Evolutionary conservation across 1,140 invertebrate genomes (phyloP).

Genomic region (Drosophila biarmipes): DNA sequence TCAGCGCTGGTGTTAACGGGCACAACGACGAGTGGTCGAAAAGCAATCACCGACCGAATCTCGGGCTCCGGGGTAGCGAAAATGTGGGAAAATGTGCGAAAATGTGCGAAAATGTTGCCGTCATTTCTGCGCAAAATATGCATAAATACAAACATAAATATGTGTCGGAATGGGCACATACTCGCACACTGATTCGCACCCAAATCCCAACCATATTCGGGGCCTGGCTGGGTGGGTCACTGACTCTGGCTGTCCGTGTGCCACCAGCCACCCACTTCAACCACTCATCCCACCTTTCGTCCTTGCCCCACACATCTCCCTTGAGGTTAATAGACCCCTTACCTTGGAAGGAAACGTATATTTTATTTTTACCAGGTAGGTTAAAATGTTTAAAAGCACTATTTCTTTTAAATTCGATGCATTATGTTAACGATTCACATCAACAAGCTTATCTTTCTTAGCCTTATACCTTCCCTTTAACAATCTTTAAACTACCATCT

Average conservation of each 20-base stretch:
- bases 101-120: conserved; percentile 56
- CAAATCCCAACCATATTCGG: background rate
- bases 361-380: conserved; percentile 16
- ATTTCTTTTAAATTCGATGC: background rate
- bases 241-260: conserved; percentile 6
- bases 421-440: no score
- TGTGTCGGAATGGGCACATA: conserved; percentile 46
- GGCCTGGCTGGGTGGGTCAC: background rate
- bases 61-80: conserved; percentile 30
- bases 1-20: conserved; percentile 19
- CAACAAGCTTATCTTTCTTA: no score
- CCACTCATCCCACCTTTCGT: conserved; percentile 2
- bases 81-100: conserved; percentile 55
- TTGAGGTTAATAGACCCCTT: conserved; percentile 2
- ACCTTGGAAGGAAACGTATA: background rate
- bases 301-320: conserved; percentile 11
- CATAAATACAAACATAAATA: conserved; percentile 79
- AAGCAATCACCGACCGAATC: conserved; percentile 42
- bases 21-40: conserved; percentile 19
- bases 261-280: background rate
- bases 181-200: background rate
- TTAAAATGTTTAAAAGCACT: background rate
- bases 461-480: no score
- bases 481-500: no score
- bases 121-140: conserved; percentile 70